These are phyloP conservation scores for Delphinapterus leucas DNA, from an alignment of 2,113 vertebrate genomes.

Conservation along the genomic window DNA sequence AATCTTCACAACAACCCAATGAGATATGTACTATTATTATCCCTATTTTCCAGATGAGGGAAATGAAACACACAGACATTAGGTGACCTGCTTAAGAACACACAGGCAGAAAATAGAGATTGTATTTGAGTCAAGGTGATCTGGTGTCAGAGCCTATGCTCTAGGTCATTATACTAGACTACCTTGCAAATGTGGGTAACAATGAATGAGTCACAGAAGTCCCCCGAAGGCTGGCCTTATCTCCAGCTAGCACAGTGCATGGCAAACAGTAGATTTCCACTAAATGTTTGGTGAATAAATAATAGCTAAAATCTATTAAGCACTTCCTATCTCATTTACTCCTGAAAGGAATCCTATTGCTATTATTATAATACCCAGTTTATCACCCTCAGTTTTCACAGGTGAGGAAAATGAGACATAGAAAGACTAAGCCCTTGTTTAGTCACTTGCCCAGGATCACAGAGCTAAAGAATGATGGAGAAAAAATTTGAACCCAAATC, in stretches of 20 bases:
- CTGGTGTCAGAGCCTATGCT: neutral
- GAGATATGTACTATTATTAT: neutral
- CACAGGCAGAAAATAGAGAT: neutral
- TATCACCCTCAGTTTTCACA: neutral
- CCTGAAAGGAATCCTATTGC: constrained; percentile 11
- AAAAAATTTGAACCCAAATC: constrained; percentile 24
- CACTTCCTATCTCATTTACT: constrained; percentile 7
- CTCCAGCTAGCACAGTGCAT: neutral
- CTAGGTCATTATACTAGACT: neutral
- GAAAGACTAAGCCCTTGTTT: neutral
- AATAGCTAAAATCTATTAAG: neutral
- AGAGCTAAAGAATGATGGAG: neutral
- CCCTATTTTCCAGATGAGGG: neutral
- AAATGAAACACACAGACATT: constrained; percentile 7
- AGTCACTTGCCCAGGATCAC: neutral
- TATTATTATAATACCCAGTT: neutral
- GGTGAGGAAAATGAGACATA: neutral
- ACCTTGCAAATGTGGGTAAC: neutral
- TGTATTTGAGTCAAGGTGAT: neutral
- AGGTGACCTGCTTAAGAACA: neutral
- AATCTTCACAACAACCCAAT: neutral
- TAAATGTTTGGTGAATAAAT: neutral
- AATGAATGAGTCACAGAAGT: neutral
- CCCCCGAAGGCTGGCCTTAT: neutral
- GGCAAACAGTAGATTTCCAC: neutral